A percentile compares a stretch with the other conserved stretches of the same genome.
These are phyloP conservation scores for Drosophila melanogaster DNA, from an alignment of 1,140 invertebrate species.

Conservation along the genomic window Release_6_plus_ISO1_MT NC_004354.4:10640001-10640500, in stretches of 20 bases:
- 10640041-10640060: conserved; percentile 13
- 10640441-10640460: not conserved
- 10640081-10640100: conserved; percentile 38
- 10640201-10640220: not conserved
- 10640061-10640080: not conserved
- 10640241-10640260: conserved; percentile 47
- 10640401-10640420: conserved; percentile 12
- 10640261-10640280: conserved; percentile 31
- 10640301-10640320: not conserved
- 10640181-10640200: conserved; percentile 34
- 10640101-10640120: conserved; percentile 29
- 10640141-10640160: not conserved
- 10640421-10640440: conserved; percentile 8
- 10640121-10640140: no score
- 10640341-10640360: not conserved
- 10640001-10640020: conserved; percentile 24
- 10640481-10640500: conserved; percentile 20
- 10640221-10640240: conserved; percentile 23
- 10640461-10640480: conserved; percentile 21
- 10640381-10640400: conserved; percentile 40
- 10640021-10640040: not conserved
- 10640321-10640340: not conserved
- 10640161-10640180: conserved; percentile 24
- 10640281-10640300: conserved; percentile 19
- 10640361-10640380: conserved; percentile 32